These are phyloP conservation scores for Zoanthus solanderi DNA, from an alignment of 92 coral and sea anemone genomes.

Conservation along the genomic window DNA sequence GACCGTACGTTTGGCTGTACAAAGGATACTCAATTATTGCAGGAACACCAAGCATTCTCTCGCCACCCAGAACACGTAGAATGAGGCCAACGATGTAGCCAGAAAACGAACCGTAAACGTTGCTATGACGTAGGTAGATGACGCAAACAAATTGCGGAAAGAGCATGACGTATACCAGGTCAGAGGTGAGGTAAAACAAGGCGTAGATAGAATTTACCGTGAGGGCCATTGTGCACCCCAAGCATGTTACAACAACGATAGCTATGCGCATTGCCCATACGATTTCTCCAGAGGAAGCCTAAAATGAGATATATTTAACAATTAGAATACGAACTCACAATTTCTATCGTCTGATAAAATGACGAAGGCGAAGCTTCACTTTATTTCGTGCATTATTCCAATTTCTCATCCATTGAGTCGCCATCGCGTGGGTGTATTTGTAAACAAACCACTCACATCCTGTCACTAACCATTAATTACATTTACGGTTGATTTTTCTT, in stretches of 20 bases:
- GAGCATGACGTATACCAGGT: background rate
- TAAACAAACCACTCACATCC: no score
- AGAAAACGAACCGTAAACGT: background rate
- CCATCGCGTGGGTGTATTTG: no score
- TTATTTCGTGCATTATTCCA: no score
- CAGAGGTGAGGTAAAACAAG: background rate
- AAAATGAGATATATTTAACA: background rate
- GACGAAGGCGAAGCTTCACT: no score
- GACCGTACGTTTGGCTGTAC: background rate
- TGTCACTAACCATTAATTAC: no score
- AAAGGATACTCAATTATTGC: background rate
- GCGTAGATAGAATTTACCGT: background rate
- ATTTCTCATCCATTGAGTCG: no score
- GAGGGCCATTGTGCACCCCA: background rate
- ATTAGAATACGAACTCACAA: no score
- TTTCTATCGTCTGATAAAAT: no score
- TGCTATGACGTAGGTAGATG: background rate
- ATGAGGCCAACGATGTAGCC: background rate
- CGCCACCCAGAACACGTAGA: background rate
- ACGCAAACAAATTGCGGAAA: conserved; percentile 2
- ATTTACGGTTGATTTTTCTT: no score
- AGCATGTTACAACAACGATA: background rate
- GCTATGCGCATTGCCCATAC: background rate
- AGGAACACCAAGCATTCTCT: background rate
- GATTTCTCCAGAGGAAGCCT: background rate